phyloP scores from a whole-genome alignment of 2,888 invertebrate species.

The Hylaea fasciaria region DNA sequence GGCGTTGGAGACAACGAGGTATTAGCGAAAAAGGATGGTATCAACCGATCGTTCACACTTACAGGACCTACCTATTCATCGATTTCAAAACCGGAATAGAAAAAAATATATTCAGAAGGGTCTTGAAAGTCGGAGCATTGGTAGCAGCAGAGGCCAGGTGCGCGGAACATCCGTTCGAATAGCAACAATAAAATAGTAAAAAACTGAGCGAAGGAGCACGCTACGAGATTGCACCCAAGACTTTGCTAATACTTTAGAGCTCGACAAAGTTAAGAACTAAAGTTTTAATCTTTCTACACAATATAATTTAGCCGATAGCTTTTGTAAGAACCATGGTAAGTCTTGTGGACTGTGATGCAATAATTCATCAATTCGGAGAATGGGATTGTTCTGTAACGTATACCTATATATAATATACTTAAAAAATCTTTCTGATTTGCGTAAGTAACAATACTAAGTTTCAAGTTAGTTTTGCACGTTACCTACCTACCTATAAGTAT shows the following conservation, averaged over 20 bases:
- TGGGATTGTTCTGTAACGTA: too few species aligned
- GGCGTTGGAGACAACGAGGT: slow-evolving; percentile 16
- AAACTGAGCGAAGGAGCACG: slow-evolving; percentile 55
- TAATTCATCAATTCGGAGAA: not conserved
- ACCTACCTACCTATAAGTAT: too few species aligned
- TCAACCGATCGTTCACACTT: not conserved
- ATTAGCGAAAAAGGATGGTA: slow-evolving; percentile 12
- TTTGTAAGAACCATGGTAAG: slow-evolving; percentile 31
- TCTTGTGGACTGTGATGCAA: slow-evolving; percentile 14
- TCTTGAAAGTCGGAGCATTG: slow-evolving; percentile 44
- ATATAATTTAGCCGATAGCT: slow-evolving; percentile 38
- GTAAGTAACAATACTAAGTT: too few species aligned
- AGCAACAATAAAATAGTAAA: slow-evolving; percentile 62
- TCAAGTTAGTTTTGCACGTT: too few species aligned
- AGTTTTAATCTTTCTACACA: slow-evolving; percentile 42
- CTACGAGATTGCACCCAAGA: slow-evolving; percentile 51
- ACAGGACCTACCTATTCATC: slow-evolving; percentile 1
- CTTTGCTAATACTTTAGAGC: slow-evolving; percentile 39
- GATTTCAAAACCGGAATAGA: slow-evolving; percentile 30
- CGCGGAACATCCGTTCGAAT: slow-evolving; percentile 70
- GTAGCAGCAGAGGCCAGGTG: slow-evolving; percentile 71
- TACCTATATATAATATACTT: too few species aligned
- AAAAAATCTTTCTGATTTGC: not conserved
- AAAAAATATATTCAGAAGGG: slow-evolving; percentile 47
- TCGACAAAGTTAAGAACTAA: slow-evolving; percentile 35